Base-by-base conservation (phyloP, 64 coral and sea anemone genomes). In the Stylophora pistillata region DNA sequence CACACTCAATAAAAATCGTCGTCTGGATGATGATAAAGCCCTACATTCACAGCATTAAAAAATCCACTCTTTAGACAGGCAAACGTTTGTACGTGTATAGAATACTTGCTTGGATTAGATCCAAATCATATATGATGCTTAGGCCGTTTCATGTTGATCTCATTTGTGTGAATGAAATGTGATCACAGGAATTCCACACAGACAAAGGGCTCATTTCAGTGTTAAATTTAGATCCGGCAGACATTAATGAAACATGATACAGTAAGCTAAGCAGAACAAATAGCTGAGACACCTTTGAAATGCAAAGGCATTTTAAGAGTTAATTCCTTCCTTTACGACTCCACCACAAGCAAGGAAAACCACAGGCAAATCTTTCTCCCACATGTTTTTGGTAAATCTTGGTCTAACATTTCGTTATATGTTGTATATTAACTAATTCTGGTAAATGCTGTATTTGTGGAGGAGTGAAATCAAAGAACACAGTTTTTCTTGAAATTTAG, bases 201-300 rank as follows among this genome's bases (percentile, higher is more conserved):
- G 58, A 53, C 32, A 68, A 84, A 63, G 80, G 61, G 54, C 33
- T 69, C 60, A 63, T 84, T 54, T 69, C 33, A 66, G 20, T 60
- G 80, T 69, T 84, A 84, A 84, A 84, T 84, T 69, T 84, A 70
- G 61, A 84, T 53, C 25, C 41, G 1, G 33, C 62, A 66, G 58
- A 68, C 80, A 69, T 31, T 28, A 41, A 66, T 82, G 80, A n/a
- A 84, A 84, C 33, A 84, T 70, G 80, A 84, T 70, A 84, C 23
- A 15, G 23, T 18, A 11, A 25, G 59, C 18, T 27, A 17, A 70
- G 16, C 18, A 84, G 80, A 34, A 30, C 79, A 82, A 59, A 82
- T 65, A 18, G 20, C 21, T 33, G 80, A 21, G 31, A 84, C 62
- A 16, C 61, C 20, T 53, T 47, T 84, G 13, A 68, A 84, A 70